These are phyloP conservation scores for Amblyopsis rosae DNA, from an alignment of 2,113 vertebrate genomes.

Conservation along the genomic window DNA sequence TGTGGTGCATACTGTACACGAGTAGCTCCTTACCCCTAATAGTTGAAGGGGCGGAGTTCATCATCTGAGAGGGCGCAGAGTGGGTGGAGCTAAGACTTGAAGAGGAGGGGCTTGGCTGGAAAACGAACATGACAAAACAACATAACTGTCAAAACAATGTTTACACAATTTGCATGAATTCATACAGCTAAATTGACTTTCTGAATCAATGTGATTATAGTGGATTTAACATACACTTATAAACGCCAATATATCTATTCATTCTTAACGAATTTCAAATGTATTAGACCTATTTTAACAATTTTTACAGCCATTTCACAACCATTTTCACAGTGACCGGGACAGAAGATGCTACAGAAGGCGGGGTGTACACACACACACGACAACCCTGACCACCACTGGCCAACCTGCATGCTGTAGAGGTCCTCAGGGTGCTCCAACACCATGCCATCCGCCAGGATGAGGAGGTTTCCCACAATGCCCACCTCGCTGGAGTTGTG, in stretches of 20 bases:
- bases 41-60: constrained; percentile 88
- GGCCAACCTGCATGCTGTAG: constrained; percentile 99
- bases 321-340: too few species aligned
- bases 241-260: too few species aligned
- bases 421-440: constrained; percentile 90
- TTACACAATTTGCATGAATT: neutral
- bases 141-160: neutral
- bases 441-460: constrained; percentile 86
- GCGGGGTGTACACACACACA: neutral
- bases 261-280: too few species aligned
- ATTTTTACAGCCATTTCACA: too few species aligned
- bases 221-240: too few species aligned
- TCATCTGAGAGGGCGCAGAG: constrained; percentile 94
- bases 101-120: constrained; percentile 93
- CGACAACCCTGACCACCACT: neutral
- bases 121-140: constrained; percentile 35
- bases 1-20: neutral
- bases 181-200: neutral
- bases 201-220: too few species aligned
- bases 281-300: too few species aligned
- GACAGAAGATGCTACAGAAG: neutral
- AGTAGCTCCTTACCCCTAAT: constrained; percentile 85
- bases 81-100: constrained; percentile 97
- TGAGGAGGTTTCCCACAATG: constrained; percentile 85
- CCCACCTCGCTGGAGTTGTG: constrained; percentile 89